Conservation (phyloP, 2,113 vertebrate genomes). For the Chlamydotis undulata region DNA sequence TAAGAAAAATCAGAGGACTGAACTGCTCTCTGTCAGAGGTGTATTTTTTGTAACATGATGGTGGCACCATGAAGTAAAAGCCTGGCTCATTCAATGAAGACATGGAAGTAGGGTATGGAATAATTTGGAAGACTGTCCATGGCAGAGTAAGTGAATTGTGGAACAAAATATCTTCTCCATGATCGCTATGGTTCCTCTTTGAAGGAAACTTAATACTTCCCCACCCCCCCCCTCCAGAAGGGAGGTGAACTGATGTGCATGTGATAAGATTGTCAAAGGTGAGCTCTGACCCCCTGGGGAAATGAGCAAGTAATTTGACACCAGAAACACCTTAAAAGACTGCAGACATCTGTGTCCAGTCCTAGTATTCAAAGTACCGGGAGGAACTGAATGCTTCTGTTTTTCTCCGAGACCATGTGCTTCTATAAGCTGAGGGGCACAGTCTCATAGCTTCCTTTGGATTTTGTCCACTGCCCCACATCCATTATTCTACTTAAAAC, state of each 20-base stretch:
- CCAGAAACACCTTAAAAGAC: neutral
- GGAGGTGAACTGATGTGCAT: neutral
- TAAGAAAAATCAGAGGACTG: neutral
- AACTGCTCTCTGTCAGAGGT: neutral
- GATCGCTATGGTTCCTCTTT: neutral
- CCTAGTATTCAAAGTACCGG: rapidly evolving
- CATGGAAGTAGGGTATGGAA: neutral
- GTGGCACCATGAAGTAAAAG: neutral
- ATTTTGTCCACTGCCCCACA: neutral
- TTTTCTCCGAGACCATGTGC: rapidly evolving
- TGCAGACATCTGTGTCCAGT: rapidly evolving
- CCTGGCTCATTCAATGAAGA: neutral
- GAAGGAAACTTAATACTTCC: neutral
- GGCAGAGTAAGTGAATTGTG: neutral
- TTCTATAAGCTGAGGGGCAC: neutral
- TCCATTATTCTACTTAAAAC: neutral
- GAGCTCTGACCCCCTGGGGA: neutral
- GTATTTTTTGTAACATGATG: neutral
- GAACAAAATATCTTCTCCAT: neutral
- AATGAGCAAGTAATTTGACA: neutral
- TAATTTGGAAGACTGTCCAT: neutral
- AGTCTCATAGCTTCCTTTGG: neutral
- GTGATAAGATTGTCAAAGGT: neutral
- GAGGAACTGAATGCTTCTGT: neutral
- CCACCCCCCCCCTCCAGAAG: neutral